phyloP scores from a whole-genome alignment of 2,888 invertebrate genomes.

The Polydrusus cervinus region DNA sequence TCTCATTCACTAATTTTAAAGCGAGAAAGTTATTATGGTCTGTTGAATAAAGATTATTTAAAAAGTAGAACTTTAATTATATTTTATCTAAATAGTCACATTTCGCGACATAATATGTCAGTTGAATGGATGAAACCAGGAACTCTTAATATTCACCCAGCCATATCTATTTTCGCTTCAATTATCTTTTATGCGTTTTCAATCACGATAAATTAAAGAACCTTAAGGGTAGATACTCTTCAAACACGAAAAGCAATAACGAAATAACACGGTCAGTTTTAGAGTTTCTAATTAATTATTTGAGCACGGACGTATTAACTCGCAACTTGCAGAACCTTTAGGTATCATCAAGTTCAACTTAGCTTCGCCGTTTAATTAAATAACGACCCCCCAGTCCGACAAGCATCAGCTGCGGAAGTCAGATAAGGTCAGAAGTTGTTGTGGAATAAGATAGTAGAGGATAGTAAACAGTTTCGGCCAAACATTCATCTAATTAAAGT shows the following conservation, averaged over 20 bases:
- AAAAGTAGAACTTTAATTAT: too few relatives aligned
- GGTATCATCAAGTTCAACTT: constrained; percentile 44
- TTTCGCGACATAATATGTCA: too few relatives aligned
- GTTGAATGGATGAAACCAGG: too few relatives aligned
- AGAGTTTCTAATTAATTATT: constrained; percentile 43
- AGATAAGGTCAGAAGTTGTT: constrained; percentile 18
- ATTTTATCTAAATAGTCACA: too few relatives aligned
- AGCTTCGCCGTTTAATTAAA: constrained; percentile 46
- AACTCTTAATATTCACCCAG: too few relatives aligned
- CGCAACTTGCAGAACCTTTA: constrained; percentile 29
- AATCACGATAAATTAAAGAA: constrained; percentile 32
- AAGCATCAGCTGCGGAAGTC: constrained; percentile 58
- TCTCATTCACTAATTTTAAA: too few relatives aligned
- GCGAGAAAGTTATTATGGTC: too few relatives aligned
- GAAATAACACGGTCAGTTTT: constrained; percentile 33
- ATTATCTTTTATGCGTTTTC: neutral
- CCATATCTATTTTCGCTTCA: too few relatives aligned
- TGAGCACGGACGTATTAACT: constrained; percentile 37
- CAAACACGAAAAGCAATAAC: constrained; percentile 27
- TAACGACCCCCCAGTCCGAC: constrained; percentile 42
- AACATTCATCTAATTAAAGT: constrained; percentile 70
- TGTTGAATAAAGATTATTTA: too few relatives aligned
- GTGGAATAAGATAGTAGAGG: constrained; percentile 28
- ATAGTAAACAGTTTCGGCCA: constrained; percentile 65
- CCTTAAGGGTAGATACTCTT: constrained; percentile 15